Evolutionary conservation across 1,140 invertebrate species (phyloP), one percentile per base, ranked within the genome.

Genomic region (Euura lappo): DNA sequence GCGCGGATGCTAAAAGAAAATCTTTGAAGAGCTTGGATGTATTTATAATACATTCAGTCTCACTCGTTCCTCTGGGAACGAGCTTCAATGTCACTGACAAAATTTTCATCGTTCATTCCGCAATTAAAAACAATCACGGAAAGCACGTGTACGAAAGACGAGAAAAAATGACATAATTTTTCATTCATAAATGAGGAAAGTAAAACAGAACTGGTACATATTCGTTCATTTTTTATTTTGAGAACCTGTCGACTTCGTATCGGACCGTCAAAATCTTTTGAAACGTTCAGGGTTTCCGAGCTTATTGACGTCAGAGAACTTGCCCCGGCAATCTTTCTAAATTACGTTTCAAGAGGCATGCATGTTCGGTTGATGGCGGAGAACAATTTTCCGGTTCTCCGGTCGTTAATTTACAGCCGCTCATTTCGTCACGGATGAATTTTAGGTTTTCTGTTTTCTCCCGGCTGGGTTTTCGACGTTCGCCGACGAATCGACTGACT

Each of bases 141-240:
- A 60, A 60, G 51, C 51, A 60, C 51, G 51, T n/a, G 51, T 8
- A 3, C 13, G 10, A 28, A 28, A 28, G 28, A 28, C 28, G 28
- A 28, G 28, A 60, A n/a, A n/a, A 60, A 60, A n/a, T 60, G 10
- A n/a, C 51, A n/a, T 60, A 60, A 60, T 60, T 60, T 8, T 60
- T 60, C 51, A 60, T 60, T 60, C 51, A 60, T 60, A 60, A 60
- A 60, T 60, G 10, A 60, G 51, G 51, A 60, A 60, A 60, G 51
- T 60, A 60, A 60, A 60, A 60, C 10, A 4, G 51, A 3, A 60
- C 28, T 28, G 28, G 28, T 28, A 28, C 28, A 60, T n/a, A 4
- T 60, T 6, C 8, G 51, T n/a, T 60, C 51, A 60, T 60, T 60
- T 60, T 60, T 60, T 5, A 60, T 11, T 60, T 60, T 60, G 10